Evolutionary conservation across 2,113 vertebrate species (phyloP), one percentile per base, ranked within the genome.

Genomic region (Ancistrus triradiatus): DNA sequence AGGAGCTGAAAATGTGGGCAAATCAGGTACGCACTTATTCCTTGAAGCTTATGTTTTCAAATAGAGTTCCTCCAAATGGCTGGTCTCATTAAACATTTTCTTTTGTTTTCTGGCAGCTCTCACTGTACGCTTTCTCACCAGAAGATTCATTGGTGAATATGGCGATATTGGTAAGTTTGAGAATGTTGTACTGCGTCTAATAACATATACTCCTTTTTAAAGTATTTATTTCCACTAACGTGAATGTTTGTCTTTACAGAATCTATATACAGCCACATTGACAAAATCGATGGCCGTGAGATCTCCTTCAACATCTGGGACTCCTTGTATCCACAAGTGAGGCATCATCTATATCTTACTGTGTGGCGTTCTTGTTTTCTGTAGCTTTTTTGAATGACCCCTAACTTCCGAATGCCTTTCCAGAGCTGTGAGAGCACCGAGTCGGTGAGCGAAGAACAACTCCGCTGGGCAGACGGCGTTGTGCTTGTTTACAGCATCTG

Each of bases 291-390:
- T 7, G 89, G 90, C 19, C 83, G 81, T 67, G 88, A 90, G 46
- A 82, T 90, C 37, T 80, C 83, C 4, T 85, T 91, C 73, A 88
- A 89, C 73, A 88, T 91, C 64, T 91, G 89, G 88, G 90, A 91
- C 0, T 84, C 86, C 2, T 82, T 88, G 22, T 85, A 3, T 72
- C 85, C 85, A 9, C 88, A 91, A 87, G 90, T 91, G 63, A 83
- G 68, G 7, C 11, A 14, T 9, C 33, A 5, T 33, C 19, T 14
- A 6, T n/a, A 24, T 14, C n/a, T n/a, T 42, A 2, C 13, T 42
- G n/a, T 42, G 38, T 3, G 0, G 19, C 4, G 1, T 43, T 24
- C 27, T 43, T 48, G 6, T 40, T 2, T 11, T 43, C 42, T 6
- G 11, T 40, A 37, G 15, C 2, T 6, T 24, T 19, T 17, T 33